Base-by-base conservation (phyloP, 2,797 vertebrate genomes). In the Sebastes aleutianus region DNA sequence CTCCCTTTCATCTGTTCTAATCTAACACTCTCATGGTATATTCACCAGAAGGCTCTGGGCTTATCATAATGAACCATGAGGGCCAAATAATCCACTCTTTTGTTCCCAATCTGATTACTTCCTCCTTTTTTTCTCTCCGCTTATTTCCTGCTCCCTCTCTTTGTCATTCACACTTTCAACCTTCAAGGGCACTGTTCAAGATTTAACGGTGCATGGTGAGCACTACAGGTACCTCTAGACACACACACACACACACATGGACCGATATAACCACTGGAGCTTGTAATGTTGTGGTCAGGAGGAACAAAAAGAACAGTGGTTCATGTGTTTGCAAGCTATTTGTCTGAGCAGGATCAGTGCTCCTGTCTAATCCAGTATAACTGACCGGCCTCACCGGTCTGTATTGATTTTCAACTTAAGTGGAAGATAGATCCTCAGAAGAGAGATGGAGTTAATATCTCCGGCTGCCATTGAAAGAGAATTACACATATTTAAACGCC, bases 371-470 rank as follows among this genome's bases (percentile, higher is more conserved):
- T 93, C 86, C 78, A 78, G 63, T 80, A 69, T 72, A 86, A 89
- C 76, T 82, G 86, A 85, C 69, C 16, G 10, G 74, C 71, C 77
- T 87, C 81, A 72, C 78, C 13, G 57, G 74, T 79, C 58, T 53
- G 5, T 88, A 93, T 93, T 86, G 92, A 94, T 93, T 92, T 91
- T 75, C 62, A 83, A 79, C 82, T 59, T 75, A 88, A 86, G 84
- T 62, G 47, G 71, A 85, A 73, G 77, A 86, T 65, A 84, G 79
- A 90, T 84, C 74, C 71, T 70, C 26, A 50, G 80, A 85, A 63
- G 72, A 87, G 65, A 87, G 81, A 89, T 70, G 59, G 75, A 76
- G 70, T 84, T 89, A 79, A 90, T 84, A 88, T 88, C 74, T 84
- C 72, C 56, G 39, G 61, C 80, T 85, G 81, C 72, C 70, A 77